These are phyloP conservation scores for Trichechus manatus DNA, from an alignment of 2,113 vertebrate species.

Conservation along the genomic window DNA sequence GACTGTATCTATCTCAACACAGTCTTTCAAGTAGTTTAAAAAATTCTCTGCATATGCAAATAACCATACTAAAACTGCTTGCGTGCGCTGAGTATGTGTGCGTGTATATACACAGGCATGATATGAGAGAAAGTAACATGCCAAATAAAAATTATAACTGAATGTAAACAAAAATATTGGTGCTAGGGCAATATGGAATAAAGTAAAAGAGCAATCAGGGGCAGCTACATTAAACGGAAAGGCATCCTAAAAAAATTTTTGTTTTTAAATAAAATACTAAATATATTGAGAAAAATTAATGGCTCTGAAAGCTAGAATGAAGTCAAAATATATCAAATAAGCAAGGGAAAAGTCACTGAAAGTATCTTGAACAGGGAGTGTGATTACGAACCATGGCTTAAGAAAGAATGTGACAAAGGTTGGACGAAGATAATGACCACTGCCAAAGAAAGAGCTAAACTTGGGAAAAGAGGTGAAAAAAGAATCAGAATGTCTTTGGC, in stretches of 20 bases:
- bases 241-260: not conserved
- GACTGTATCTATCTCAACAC: not conserved
- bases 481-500: not conserved
- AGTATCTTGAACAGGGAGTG: not conserved
- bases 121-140: constrained; percentile 22
- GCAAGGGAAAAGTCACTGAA: not conserved
- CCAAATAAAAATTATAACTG: not conserved
- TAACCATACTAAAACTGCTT: not conserved
- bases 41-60: not conserved
- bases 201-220: not conserved
- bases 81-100: not conserved
- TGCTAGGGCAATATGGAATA: not conserved
- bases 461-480: not conserved
- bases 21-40: not conserved
- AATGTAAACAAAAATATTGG: not conserved
- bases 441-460: not conserved
- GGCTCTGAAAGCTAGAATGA: not conserved
- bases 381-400: not conserved
- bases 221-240: not conserved
- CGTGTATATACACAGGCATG: not conserved
- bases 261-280: constrained; percentile 1
- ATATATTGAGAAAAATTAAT: not conserved
- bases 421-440: not conserved
- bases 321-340: not conserved
- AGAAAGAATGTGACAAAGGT: not conserved